These are phyloP conservation scores for Lucilia sericata DNA, from an alignment of 1,140 invertebrate species.

Conservation along the genomic window DNA sequence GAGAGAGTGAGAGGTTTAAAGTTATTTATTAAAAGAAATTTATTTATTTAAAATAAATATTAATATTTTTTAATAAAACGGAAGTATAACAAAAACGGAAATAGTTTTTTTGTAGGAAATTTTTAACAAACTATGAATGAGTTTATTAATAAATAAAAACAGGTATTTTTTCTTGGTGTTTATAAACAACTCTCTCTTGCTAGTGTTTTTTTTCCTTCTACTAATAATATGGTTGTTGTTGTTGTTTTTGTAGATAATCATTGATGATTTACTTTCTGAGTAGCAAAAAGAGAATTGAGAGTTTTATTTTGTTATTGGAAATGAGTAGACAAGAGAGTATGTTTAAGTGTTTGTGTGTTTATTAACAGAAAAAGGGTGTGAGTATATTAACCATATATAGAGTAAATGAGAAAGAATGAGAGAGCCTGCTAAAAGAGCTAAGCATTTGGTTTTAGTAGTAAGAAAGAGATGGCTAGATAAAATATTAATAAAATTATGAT, in stretches of 20 bases:
- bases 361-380: conserved; percentile 33
- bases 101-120: background rate
- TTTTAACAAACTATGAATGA: background rate
- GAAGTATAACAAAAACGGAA: background rate
- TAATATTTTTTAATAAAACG: background rate
- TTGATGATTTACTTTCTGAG: background rate
- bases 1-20: background rate
- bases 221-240: background rate
- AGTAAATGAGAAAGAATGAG: background rate
- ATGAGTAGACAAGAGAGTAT: no score
- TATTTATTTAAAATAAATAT: background rate
- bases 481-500: conserved; percentile 45
- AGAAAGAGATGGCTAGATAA: conserved; percentile 27
- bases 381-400: conserved; percentile 13
- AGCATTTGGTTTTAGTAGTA: background rate
- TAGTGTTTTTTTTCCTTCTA: background rate
- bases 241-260: background rate
- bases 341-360: no score
- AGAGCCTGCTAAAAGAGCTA: background rate
- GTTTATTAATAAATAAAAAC: conserved; percentile 8
- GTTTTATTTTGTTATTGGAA: background rate
- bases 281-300: background rate
- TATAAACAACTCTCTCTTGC: background rate
- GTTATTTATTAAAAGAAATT: background rate
- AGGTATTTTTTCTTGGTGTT: background rate